Evolutionary conservation across 2,888 invertebrate species (phyloP), one percentile per base, ranked within the genome.

Genomic region (Pseudeuparius sepicola): DNA sequence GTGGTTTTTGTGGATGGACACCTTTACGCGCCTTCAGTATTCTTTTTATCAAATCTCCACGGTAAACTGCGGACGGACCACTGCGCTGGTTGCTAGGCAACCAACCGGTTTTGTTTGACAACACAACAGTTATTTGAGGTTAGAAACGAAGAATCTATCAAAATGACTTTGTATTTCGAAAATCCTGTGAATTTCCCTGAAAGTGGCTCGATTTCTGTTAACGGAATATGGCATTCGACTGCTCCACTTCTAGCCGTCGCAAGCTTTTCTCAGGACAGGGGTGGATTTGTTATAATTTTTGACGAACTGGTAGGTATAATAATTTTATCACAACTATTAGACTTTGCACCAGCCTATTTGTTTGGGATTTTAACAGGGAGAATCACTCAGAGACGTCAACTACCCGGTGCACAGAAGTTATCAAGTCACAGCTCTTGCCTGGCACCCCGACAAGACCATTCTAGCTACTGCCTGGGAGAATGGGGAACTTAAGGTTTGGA

Each of bases 381-480:
- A 79, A 52, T 71, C 78, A 7, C 60, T 85, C 39, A 73, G 74
- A 45, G 84, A 83, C 51, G 73, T 85, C 23, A 80, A 79, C 33
- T 80, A 79, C 60, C 79, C 85, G 2, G 73, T 76, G 26, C 76
- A 86, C 51, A 61, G 78, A 14, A 76, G 79, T 10, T 81, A 82
- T 32, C 87, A 87, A 67, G 82, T 84, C 1, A 83, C 86, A 10
- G 75, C 83, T 2, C 58, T 90, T 18, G 71, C 77, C 3, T 96
- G 96, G 94, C 94, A 96, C 63, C 92, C 94, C 1, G 77, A 76
- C 31, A 74, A 80, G 53, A 76, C 78, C 36, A 68, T 89, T 37
- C 62, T 96, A 32, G 83, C 82, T 2, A 81, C 83, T 24, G 90
- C 89, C 3, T 94, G 92, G 89, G 90, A 92, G 63, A 88, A 80